These are phyloP conservation scores for Monarcha castaneiventris DNA, from an alignment of 2,113 vertebrate genomes.

Conservation along the genomic window DNA sequence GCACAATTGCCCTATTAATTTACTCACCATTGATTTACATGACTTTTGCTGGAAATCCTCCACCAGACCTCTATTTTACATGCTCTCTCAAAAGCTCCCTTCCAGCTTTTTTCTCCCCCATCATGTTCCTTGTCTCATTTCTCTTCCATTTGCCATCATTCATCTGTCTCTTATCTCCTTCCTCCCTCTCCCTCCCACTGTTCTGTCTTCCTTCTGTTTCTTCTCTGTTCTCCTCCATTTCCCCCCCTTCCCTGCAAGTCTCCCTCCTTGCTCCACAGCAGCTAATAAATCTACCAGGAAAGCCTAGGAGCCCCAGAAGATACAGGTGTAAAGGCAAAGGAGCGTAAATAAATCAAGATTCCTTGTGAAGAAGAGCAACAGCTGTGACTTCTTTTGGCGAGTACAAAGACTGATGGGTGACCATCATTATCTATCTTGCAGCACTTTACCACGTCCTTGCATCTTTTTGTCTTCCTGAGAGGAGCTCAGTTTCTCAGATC, in stretches of 20 bases:
- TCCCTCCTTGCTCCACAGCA: conserved; percentile 23
- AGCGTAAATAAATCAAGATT: background rate
- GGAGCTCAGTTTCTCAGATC: background rate
- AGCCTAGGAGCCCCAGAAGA: conserved; percentile 7
- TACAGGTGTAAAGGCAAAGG: conserved; percentile 31
- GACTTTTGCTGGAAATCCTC: conserved; percentile 58
- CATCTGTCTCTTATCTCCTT: conserved; percentile 24
- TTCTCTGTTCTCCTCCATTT: conserved; percentile 9
- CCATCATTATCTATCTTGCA: conserved; percentile 9
- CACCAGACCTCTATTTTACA: conserved; percentile 42
- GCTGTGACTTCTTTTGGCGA: background rate
- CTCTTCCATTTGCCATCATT: conserved; percentile 63
- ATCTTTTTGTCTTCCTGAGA: background rate
- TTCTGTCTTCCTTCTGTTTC: conserved; percentile 45
- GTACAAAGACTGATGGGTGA: conserved; percentile 25
- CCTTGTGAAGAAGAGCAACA: background rate
- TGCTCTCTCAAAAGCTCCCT: background rate
- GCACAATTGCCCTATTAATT: conserved; percentile 76
- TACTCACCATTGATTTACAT: conserved; percentile 76
- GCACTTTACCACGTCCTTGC: background rate
- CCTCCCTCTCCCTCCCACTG: conserved; percentile 42
- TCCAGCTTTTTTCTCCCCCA: conserved; percentile 18
- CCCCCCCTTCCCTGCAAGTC: background rate
- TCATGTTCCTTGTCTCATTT: conserved; percentile 30
- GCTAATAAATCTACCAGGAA: conserved; percentile 63